Evolutionary conservation across 2,888 invertebrate genomes (phyloP), one percentile per base, ranked within the genome.

Genomic region (Spialia ferax): DNA sequence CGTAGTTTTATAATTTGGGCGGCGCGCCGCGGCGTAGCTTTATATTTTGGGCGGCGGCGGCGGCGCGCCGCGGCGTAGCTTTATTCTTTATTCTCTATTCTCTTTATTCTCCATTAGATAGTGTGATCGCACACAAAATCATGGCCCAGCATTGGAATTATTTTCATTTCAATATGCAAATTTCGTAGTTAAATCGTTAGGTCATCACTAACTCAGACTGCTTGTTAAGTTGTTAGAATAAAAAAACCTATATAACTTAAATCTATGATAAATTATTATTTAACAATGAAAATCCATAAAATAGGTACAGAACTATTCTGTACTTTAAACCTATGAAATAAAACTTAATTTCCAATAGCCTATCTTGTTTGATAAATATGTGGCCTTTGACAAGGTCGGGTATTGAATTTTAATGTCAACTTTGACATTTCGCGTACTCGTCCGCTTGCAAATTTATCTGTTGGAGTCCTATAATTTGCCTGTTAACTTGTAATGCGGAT

Each of bases 391-490:
- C 87, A 86, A 89, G 88, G 87, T 79, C 79, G 74, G 1, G 29
- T 45, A 71, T 63, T 67, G 73, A 70, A 76, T 71, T 70, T 75
- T 79, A 74, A 77, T 79, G 79, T 84, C 82, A 88, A 83, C 87
- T 88, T 81, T 88, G 87, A 85, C 87, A 88, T 88, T 88, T 70
- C 71, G 83, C 15, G 18, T 15, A 56, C 11, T 80, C 71, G 71
- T 65, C 65, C 55, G 63, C 75, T 81, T 80, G 79, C 82, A 72
- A 83, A 82, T 81, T 57, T 18, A 32, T 32, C 10, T 29, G 29
- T 74, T 71, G 50, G 70, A 62, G 61, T 50, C 32, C 35, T n/a
- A 50, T 50, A 65, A 50, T 65, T 59, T 38, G 23, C 32, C 32
- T 18, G 20, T 20, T 10, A 15, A 64, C 18, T 48, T 32, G 32